A percentile compares a stretch with the other conserved stretches of the same genome.
Conservation (phyloP, 1,140 invertebrate genomes). For the Luehdorfia chinensis region DNA sequence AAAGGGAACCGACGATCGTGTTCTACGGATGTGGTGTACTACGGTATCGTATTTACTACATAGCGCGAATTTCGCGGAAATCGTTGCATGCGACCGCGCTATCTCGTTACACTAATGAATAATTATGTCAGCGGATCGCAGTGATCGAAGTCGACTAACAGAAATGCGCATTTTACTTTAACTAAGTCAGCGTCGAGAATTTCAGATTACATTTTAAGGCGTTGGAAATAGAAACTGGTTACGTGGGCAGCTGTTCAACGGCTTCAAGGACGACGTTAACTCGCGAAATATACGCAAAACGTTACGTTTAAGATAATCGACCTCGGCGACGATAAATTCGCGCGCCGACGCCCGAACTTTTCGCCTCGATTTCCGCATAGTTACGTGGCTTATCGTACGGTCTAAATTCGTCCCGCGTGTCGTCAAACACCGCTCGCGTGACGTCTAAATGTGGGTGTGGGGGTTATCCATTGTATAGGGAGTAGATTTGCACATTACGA, state of each 20-base stretch:
- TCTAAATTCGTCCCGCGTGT: conserved; percentile 58
- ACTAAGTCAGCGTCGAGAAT: conserved; percentile 38
- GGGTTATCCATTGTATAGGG: conserved; percentile 32
- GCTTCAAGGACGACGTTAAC: conserved; percentile 44
- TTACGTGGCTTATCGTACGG: conserved; percentile 52
- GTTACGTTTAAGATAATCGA: conserved; percentile 42
- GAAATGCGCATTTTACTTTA: conserved; percentile 27
- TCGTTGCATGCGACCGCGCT: conserved; percentile 31
- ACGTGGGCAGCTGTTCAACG: conserved; percentile 55
- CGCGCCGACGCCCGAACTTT: conserved; percentile 59
- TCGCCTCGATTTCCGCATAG: conserved; percentile 70
- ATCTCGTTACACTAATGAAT: conserved; percentile 59
- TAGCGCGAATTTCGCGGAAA: conserved; percentile 53
- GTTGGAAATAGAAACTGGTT: conserved; percentile 59
- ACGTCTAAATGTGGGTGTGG: conserved; percentile 52
- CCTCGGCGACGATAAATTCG: conserved; percentile 62
- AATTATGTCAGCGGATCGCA: conserved; percentile 64
- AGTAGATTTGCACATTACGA: conserved; percentile 56
- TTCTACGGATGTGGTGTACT: conserved; percentile 41
- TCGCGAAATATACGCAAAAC: conserved; percentile 8
- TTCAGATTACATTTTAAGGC: conserved; percentile 49
- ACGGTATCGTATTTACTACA: conserved; percentile 43
- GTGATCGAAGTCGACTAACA: conserved; percentile 43
- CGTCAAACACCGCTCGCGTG: conserved; percentile 51
- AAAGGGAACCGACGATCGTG: conserved; percentile 35